A percentile compares a stretch with the other conserved stretches of the same genome.
Evolutionary conservation across 2,113 vertebrate genomes (phyloP).

Genomic region (Oxygymnocypris stewartii): DNA sequence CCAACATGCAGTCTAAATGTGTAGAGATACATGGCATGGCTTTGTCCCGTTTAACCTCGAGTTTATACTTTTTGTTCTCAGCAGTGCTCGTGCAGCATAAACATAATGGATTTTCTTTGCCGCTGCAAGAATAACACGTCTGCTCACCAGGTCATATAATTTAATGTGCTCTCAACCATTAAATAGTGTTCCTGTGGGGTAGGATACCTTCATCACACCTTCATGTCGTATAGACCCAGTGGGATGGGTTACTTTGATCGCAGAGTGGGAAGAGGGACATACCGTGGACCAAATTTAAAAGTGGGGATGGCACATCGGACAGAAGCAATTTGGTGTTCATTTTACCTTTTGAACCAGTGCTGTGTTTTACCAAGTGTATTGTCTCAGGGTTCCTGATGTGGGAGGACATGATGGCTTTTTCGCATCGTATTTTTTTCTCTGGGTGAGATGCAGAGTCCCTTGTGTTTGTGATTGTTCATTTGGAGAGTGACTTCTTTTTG

Average conservation of each 20-base stretch:
- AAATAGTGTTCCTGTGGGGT: slow-evolving; percentile 57
- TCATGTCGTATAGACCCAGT: slow-evolving; percentile 27
- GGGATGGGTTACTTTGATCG: slow-evolving; percentile 32
- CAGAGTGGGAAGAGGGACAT: slow-evolving; percentile 19
- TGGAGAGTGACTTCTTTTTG: slow-evolving; percentile 50
- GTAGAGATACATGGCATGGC: neutral
- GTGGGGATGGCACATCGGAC: slow-evolving; percentile 57
- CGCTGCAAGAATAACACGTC: slow-evolving; percentile 57
- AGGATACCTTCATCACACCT: slow-evolving; percentile 32
- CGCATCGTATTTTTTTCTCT: neutral
- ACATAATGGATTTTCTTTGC: slow-evolving; percentile 64
- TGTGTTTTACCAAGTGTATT: slow-evolving; percentile 58
- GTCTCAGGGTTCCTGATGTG: slow-evolving; percentile 58
- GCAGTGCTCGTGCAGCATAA: slow-evolving; percentile 41
- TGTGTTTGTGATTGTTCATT: slow-evolving; percentile 56
- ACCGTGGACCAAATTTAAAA: slow-evolving; percentile 53
- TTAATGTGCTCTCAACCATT: slow-evolving; percentile 69
- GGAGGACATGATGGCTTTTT: slow-evolving; percentile 63
- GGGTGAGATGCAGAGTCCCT: slow-evolving; percentile 48
- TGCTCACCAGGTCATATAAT: slow-evolving; percentile 61
- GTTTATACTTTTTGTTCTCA: slow-evolving; percentile 53
- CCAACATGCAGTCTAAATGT: slow-evolving; percentile 17
- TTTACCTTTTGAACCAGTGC: slow-evolving; percentile 62
- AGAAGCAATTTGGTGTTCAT: slow-evolving; percentile 64
- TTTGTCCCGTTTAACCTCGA: slow-evolving; percentile 50